phyloP scores from a whole-genome alignment of 2,888 invertebrate genomes.

The Dastarcus helophoroides region DNA sequence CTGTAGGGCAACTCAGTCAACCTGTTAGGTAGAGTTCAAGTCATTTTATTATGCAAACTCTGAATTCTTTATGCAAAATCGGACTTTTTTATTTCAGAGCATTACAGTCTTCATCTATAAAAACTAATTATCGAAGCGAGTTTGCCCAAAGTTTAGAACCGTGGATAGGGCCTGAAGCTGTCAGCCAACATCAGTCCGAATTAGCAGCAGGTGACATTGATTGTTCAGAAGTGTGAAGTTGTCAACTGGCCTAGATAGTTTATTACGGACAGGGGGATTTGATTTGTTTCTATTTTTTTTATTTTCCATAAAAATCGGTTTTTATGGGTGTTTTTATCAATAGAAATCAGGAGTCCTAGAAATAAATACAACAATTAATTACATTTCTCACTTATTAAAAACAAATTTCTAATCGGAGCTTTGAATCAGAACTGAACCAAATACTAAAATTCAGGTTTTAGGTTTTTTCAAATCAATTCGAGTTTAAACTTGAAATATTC shows the following conservation, averaged over 20 bases:
- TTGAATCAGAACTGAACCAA: no score
- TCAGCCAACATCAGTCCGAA: constrained; percentile 35
- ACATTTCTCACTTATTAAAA: no score
- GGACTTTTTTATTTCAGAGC: constrained; percentile 31
- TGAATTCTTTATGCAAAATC: neutral
- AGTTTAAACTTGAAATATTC: no score
- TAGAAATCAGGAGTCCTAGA: no score
- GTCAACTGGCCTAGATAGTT: constrained; percentile 3
- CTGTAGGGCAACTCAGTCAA: constrained; percentile 53
- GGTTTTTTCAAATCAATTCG: no score
- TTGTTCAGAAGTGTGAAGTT: neutral
- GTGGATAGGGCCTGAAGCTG: constrained; percentile 42
- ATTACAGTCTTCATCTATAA: constrained; percentile 41
- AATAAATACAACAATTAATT: no score
- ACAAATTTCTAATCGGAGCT: no score
- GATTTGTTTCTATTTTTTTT: no score
- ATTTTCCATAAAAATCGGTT: no score
- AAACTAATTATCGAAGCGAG: constrained; percentile 51
- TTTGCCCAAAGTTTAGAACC: constrained; percentile 52
- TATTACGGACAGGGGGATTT: neutral
- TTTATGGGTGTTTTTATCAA: no score
- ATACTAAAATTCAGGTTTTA: no score
- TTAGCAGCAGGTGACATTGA: constrained; percentile 29
- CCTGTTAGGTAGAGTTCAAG: constrained; percentile 40
- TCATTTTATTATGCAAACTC: constrained; percentile 4